Percentiles rank a stretch among this genome's conserved stretches.
These are phyloP conservation scores for Sorex fumeus DNA, from an alignment of 2,113 vertebrate genomes.

Conservation along the genomic window DNA sequence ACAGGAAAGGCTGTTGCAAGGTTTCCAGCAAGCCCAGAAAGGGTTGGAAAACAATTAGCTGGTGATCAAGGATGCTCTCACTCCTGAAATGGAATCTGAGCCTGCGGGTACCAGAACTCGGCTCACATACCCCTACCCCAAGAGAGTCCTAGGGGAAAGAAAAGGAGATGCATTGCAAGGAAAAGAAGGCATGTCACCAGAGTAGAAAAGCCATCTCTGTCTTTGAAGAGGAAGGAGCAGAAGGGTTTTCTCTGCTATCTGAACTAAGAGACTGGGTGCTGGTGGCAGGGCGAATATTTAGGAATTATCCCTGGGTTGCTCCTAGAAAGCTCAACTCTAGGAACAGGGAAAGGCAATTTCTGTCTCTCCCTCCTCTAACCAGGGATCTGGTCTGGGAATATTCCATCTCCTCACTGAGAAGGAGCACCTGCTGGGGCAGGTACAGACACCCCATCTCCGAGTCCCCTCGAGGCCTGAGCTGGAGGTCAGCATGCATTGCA, in stretches of 20 bases:
- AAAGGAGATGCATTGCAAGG: not conserved
- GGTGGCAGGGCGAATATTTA: not conserved
- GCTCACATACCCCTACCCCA: not conserved
- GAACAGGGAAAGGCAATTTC: conserved; percentile 35
- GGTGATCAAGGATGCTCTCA: not conserved
- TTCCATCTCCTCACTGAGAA: not conserved
- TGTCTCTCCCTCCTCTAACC: not conserved
- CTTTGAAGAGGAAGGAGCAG: conserved; percentile 42
- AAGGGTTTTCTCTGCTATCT: conserved; percentile 34
- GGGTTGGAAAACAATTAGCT: not conserved
- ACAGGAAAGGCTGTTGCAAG: not conserved
- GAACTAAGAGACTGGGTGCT: conserved; percentile 20
- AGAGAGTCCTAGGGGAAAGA: too few relatives aligned
- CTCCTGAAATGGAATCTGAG: conserved; percentile 16
- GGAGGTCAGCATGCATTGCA: not conserved
- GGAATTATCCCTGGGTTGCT: not conserved
- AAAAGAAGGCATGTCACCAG: not conserved
- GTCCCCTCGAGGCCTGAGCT: conserved; percentile 33
- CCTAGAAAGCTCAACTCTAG: conserved; percentile 67
- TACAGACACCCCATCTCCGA: not conserved
- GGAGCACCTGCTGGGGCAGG: not conserved
- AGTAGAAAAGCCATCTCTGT: conserved; percentile 26
- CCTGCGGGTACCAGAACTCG: conserved; percentile 20
- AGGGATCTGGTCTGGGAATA: conserved; percentile 16
- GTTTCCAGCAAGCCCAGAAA: not conserved